A percentile compares a stretch with the other conserved stretches of the same genome.
phyloP scores from a whole-genome alignment of 1,140 invertebrate species.

The Philopotamus ludificatus region DNA sequence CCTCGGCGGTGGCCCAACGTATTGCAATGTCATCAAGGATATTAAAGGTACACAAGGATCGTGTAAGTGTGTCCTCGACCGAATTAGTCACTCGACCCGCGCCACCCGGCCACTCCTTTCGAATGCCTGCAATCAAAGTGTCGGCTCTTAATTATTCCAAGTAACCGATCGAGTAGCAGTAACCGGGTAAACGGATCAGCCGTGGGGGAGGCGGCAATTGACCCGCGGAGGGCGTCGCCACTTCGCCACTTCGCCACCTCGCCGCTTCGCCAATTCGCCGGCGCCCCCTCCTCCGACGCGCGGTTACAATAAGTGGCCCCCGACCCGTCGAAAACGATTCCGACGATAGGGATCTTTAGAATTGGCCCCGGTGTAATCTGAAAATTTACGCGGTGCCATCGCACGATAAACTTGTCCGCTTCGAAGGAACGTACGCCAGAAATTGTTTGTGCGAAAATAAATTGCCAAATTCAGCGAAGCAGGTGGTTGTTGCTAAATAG shows the following conservation, averaged over 20 bases:
- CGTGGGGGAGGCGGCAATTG: slow-evolving; percentile 17
- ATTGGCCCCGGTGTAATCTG: slow-evolving; percentile 36
- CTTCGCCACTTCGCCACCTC: neutral
- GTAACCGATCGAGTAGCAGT: slow-evolving; percentile 8
- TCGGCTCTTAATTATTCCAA: slow-evolving; percentile 22
- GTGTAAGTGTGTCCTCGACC: too few species aligned
- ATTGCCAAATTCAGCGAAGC: too few species aligned
- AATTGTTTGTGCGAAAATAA: too few species aligned
- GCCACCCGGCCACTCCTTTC: too few species aligned
- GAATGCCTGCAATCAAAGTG: slow-evolving; percentile 28
- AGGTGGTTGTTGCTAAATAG: too few species aligned
- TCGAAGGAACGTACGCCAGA: neutral
- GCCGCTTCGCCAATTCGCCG: neutral
- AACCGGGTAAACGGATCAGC: slow-evolving; percentile 4
- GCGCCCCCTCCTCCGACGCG: too few species aligned
- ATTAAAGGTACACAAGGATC: too few species aligned
- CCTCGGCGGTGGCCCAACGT: too few species aligned
- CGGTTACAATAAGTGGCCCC: slow-evolving; percentile 3
- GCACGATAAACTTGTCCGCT: slow-evolving; percentile 30
- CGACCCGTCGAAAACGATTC: slow-evolving; percentile 28
- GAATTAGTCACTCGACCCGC: too few species aligned
- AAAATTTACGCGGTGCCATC: slow-evolving; percentile 35
- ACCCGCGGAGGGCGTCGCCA: neutral
- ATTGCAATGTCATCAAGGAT: too few species aligned
- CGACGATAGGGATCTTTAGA: slow-evolving; percentile 36